Percentiles rank a stretch among this genome's conserved stretches.
These are phyloP conservation scores for Pluvianellus socialis DNA, from an alignment of 2,113 vertebrate genomes.

Conservation along the genomic window DNA sequence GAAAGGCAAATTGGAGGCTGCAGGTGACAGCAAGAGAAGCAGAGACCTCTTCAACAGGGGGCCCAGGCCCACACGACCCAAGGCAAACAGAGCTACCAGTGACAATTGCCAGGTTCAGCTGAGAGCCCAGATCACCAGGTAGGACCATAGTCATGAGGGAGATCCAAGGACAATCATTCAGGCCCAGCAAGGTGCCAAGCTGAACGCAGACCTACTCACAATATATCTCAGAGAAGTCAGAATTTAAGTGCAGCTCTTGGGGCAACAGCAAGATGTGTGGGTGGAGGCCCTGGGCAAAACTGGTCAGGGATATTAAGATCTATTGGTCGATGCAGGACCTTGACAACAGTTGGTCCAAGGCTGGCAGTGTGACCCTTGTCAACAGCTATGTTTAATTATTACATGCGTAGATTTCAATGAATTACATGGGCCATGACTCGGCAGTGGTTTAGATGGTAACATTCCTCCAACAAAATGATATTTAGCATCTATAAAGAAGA, in stretches of 20 bases:
- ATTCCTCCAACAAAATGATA: background rate
- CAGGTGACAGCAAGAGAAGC: background rate
- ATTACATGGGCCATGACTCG: background rate
- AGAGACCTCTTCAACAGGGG: background rate
- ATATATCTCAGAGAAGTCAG: background rate
- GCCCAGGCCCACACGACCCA: background rate
- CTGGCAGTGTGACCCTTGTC: background rate
- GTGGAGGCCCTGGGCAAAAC: background rate
- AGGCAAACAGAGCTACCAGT: background rate
- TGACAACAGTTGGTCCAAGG: accelerated
- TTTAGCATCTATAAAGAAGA: background rate
- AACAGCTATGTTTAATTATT: background rate
- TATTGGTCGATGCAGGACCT: background rate
- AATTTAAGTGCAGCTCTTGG: background rate
- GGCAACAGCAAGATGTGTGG: background rate
- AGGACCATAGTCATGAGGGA: background rate
- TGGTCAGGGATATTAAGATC: background rate
- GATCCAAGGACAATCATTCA: background rate
- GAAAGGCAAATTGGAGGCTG: background rate
- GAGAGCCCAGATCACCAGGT: background rate
- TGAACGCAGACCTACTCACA: background rate
- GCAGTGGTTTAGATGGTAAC: background rate
- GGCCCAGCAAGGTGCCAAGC: background rate
- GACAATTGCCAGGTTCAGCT: background rate
- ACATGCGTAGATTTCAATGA: background rate